Base-by-base conservation (phyloP, 1,140 invertebrate genomes). In the Telenomus remus region DNA sequence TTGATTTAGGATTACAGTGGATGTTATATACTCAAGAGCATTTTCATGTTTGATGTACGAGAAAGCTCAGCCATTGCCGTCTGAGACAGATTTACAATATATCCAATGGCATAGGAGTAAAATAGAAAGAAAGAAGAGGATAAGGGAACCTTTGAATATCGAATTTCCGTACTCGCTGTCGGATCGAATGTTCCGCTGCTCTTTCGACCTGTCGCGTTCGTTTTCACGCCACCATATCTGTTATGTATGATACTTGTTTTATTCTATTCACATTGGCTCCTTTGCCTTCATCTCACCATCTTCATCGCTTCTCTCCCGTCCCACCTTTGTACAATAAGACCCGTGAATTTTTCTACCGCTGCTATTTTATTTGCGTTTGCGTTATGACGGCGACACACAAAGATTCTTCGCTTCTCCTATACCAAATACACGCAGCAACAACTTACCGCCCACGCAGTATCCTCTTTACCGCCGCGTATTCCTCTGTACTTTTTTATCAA, bases 121-220 rank as follows among this genome's bases (percentile, higher is more conserved):
- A 65, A 54, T 73, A 80, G 72, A 69, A 79, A 80, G 81, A 76
- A 70, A 72, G 77, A 76, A 73, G 77, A 74, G 71, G 81, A 65
- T 72, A 76, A 81, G 78, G 72, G 81, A 82, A 77, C 68, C 69
- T 77, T 72, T 77, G 81, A 82, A 81, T 84, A 84, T 82, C 82
- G 80, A 81, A 83, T 83, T 83, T 82, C 79, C 82, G 77, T 80
- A 82, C 79, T 76, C 63, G 57, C 68, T 68, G 74, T 77, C 74
- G 53, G 74, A 77, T 77, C 74, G 68, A 68, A 77, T 77, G 74
- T 77, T 71, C 35, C 74, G 50, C 63, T 63, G 68, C 63, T 77
- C 74, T 77, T 72, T 77, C 68, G 74, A 72, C 74, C 63, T 76
- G 74, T 76, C 74, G 74, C 74, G 57, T 66, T 77, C 68, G 51